Evolutionary conservation across 2,888 invertebrate genomes (phyloP), one percentile per base, ranked within the genome.

Genomic region (Mechanitis messenoides): DNA sequence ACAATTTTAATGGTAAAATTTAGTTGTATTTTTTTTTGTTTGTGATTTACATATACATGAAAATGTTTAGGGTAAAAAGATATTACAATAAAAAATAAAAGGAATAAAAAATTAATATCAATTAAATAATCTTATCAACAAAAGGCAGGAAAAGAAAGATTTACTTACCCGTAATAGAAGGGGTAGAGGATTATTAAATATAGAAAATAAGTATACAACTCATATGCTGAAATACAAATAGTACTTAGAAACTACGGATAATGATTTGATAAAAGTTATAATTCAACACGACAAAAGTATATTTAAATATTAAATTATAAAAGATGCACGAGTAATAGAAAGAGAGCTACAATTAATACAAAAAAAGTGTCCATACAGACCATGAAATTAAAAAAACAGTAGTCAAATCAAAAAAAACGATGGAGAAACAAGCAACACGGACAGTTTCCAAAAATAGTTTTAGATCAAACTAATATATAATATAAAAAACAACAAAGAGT

Each of bases 81-180:
- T 20, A 20, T 20, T 20, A 20, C 20, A 20, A 20, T 20, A 20
- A 1, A 1, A 20, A 20, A 20, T 20, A 20, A 20, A 1, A 20
- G 1, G 0, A 20, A 20, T 20, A 20, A 65, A 47, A 69, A 69
- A 63, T 7, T 64, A 7, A 33, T 68, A 57, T 53, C 58, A 7
- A 61, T 68, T 1, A 61, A 67, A 35, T 68, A 68, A 56, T 61
- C 55, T 20, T 66, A 69, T n/a, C 62, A 65, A 53, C 66, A 66
- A 57, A 69, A 68, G 56, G 63, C 67, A 58, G 65, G 68, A 9
- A 50, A 64, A 45, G 63, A 66, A 50, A 63, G 67, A 57, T 46
- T 69, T 66, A 67, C 33, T 54, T 66, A 63, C 67, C 63, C 5
- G n/a, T 59, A 56, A 46, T 31, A 42, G 58, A 66, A 53, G 66